Evolutionary conservation across 1,140 invertebrate species (phyloP).

Genomic region (Mya arenaria): DNA sequence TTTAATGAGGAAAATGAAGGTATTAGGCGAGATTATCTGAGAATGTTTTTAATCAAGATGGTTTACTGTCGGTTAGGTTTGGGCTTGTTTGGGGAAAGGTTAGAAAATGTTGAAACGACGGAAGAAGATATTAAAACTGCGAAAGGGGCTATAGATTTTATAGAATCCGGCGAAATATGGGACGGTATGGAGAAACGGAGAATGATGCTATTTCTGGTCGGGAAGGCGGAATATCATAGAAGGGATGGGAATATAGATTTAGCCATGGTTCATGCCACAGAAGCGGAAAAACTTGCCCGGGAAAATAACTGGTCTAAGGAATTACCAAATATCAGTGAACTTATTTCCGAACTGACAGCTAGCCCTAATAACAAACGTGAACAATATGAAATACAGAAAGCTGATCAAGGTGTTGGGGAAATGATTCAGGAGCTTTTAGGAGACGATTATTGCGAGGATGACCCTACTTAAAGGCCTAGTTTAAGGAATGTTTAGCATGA

Average conservation of each 20-base stretch:
- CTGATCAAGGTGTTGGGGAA: no score
- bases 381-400: no score
- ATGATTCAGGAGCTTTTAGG: no score
- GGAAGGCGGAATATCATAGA: slow-evolving; percentile 35
- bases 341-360: no score
- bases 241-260: neutral
- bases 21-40: slow-evolving; percentile 23
- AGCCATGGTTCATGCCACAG: neutral
- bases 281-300: slow-evolving; percentile 1
- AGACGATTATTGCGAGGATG: no score
- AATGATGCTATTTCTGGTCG: slow-evolving; percentile 42
- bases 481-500: no score
- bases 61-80: slow-evolving; percentile 40
- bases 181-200: slow-evolving; percentile 34
- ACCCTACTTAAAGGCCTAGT: no score
- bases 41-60: slow-evolving; percentile 44
- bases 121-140: slow-evolving; percentile 16
- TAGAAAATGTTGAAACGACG: neutral
- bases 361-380: no score
- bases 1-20: slow-evolving; percentile 23
- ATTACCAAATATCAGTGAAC: slow-evolving; percentile 25
- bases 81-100: slow-evolving; percentile 31
- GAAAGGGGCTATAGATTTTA: slow-evolving; percentile 25
- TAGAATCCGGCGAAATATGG: slow-evolving; percentile 41
- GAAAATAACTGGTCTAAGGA: slow-evolving; percentile 23